A percentile compares a stretch with the other conserved stretches of the same genome.
These are phyloP conservation scores for Jordanella pulchra DNA, from an alignment of 2,797 vertebrate genomes.

Conservation along the genomic window DNA sequence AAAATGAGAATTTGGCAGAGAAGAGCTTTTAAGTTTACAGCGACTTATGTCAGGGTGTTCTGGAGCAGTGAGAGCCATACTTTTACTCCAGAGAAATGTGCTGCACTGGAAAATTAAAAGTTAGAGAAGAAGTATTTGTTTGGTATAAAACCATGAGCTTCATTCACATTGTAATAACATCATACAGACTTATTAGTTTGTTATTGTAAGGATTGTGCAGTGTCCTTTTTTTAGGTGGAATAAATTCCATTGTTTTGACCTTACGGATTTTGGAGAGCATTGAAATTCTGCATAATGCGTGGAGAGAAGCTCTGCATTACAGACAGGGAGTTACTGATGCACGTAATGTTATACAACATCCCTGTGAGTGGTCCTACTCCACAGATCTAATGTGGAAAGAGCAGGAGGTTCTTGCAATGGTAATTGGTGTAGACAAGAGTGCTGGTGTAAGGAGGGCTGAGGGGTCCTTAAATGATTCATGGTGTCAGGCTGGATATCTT, in stretches of 20 bases:
- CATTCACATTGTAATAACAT: slow-evolving; percentile 49
- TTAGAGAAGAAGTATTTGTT: slow-evolving; percentile 58
- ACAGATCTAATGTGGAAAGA: slow-evolving; percentile 70
- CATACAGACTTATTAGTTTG: slow-evolving; percentile 27
- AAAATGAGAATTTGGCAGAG: slow-evolving; percentile 69
- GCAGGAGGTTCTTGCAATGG: slow-evolving; percentile 69
- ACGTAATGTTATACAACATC: slow-evolving; percentile 65
- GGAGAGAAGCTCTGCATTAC: slow-evolving; percentile 49
- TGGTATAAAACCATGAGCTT: slow-evolving; percentile 44
- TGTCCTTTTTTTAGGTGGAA: slow-evolving; percentile 26
- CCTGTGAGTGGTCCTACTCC: slow-evolving; percentile 62
- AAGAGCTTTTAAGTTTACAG: slow-evolving; percentile 63
- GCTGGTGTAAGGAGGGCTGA: slow-evolving; percentile 68
- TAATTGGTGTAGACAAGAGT: slow-evolving; percentile 70
- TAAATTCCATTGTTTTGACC: slow-evolving; percentile 18
- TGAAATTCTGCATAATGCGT: slow-evolving; percentile 38
- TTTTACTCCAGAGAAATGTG: slow-evolving; percentile 50
- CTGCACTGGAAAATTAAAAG: slow-evolving; percentile 51
- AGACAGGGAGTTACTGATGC: slow-evolving; percentile 64
- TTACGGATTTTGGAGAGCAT: slow-evolving; percentile 37
- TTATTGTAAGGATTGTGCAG: slow-evolving; percentile 11
- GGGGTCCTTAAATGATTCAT: slow-evolving; percentile 76
- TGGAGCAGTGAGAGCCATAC: slow-evolving; percentile 39
- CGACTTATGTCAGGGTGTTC: slow-evolving; percentile 62
- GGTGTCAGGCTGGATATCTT: slow-evolving; percentile 69